Conservation (phyloP, 1,140 invertebrate genomes). For the Atta cephalotes region DNA sequence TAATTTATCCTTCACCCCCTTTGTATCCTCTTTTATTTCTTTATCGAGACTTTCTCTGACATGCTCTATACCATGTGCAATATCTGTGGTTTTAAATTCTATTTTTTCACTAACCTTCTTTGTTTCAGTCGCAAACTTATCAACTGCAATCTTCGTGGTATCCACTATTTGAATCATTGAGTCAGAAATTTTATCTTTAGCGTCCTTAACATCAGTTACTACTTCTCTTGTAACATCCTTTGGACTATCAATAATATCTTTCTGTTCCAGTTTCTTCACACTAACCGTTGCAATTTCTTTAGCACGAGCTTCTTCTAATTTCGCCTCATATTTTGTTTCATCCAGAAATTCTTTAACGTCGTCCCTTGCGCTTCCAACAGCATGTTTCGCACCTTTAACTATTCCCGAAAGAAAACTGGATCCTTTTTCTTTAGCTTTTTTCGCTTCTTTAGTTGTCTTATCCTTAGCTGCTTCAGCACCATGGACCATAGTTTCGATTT, state of each 20-base stretch:
- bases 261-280: conserved; percentile 48
- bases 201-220: conserved; percentile 13
- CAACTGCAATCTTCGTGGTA: not conserved
- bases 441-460: conserved; percentile 61
- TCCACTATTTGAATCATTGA: not conserved
- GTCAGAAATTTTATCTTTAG: conserved; percentile 2
- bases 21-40: conserved; percentile 59
- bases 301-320: conserved; percentile 28
- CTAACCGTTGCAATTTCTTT: conserved; percentile 40
- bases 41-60: conserved; percentile 47
- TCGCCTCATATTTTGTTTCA: conserved; percentile 69
- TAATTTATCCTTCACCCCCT: conserved; percentile 45
- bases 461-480: conserved; percentile 37
- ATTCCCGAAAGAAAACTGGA: conserved; percentile 72
- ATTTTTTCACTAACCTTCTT: conserved; percentile 69
- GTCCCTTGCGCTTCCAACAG: conserved; percentile 79
- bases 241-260: not conserved
- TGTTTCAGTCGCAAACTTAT: conserved; percentile 72
- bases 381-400: conserved; percentile 76
- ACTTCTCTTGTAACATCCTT: conserved; percentile 1
- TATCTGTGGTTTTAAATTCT: not conserved
- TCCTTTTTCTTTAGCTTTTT: conserved; percentile 72
- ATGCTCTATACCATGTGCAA: conserved; percentile 48
- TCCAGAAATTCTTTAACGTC: conserved; percentile 80
- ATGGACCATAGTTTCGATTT: not conserved